Base-by-base conservation (phyloP, 2,888 invertebrate species). In the Heterodera filipjevi region DNA sequence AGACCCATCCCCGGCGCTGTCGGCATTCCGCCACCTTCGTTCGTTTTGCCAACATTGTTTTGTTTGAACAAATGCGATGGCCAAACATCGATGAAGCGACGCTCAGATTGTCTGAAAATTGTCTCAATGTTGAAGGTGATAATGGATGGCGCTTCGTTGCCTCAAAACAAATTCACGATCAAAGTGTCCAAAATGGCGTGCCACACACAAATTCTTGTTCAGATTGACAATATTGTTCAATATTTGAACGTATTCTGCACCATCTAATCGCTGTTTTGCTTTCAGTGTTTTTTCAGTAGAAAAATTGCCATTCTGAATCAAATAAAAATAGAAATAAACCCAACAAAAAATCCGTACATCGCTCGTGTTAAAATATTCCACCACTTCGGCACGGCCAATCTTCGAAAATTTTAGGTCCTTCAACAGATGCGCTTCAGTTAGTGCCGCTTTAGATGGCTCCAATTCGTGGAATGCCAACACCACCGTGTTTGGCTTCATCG, bases 401-500 rank as follows among this genome's bases (percentile, higher is more conserved):
- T 89, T 89, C 32, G 88, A 87, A 77, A 83, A 87, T 68, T 86
- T 82, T 14, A 88, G 80, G 78, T 89, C 87, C 74, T 87, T 87
- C 49, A 88, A 80, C 32, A 89, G 80, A 74, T 87, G 87, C 14
- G 85, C 83, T 71, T 87, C 87, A 59, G 86, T 92, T 81, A 96
- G 93, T 90, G 95, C 95, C 89, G 96, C 95, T 64, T 91, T 91
- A 0, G 94, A 93, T 0, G 91, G 87, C 44, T 85, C 92, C 35
- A 92, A 92, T 89, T 98, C 97, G 83, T 95, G 93, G 91, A 96
- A 99, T 30, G 98, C 98, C 71, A 99, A 91, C 53, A 98, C 92
- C 79, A 98, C 95, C 0, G 98, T 98, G 89, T 99, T 99, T 0
- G 98, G 97, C 90, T 98, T 98, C 98, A 99, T 98, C 22, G 98